These are phyloP conservation scores for Thalpophila matura DNA, from an alignment of 2,888 invertebrate genomes.

Conservation along the genomic window DNA sequence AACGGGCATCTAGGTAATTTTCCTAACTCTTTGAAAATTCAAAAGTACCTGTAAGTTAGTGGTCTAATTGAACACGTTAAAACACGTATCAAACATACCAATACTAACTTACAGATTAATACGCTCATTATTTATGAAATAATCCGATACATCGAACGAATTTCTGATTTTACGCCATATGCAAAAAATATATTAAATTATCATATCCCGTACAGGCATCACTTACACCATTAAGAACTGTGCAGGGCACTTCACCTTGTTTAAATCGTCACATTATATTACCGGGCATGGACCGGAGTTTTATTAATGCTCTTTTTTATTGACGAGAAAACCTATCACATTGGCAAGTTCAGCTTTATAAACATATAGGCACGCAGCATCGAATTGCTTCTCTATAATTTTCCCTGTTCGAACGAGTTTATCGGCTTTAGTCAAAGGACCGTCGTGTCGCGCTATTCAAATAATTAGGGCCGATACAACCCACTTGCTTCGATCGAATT, in stretches of 20 bases:
- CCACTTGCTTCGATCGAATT: slow-evolving; percentile 83
- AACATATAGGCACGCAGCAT: slow-evolving; percentile 1
- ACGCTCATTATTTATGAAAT: slow-evolving; percentile 1
- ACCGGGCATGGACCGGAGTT: slow-evolving; percentile 1
- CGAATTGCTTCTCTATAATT: slow-evolving; percentile 63
- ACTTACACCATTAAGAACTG: slow-evolving; percentile 20
- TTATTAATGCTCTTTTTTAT: slow-evolving; percentile 11
- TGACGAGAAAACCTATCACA: neutral
- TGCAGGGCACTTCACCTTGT: slow-evolving; percentile 22
- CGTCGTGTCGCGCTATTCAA: slow-evolving; percentile 86
- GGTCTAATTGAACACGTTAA: too few relatives aligned
- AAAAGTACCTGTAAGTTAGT: too few relatives aligned
- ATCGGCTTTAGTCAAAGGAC: slow-evolving; percentile 86
- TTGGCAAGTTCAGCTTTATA: slow-evolving; percentile 13
- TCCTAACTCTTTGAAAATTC: too few relatives aligned
- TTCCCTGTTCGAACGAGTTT: slow-evolving; percentile 67
- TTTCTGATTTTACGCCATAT: slow-evolving; percentile 41
- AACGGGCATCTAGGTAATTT: too few relatives aligned
- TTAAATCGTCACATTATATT: slow-evolving; percentile 25
- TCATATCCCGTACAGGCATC: slow-evolving; percentile 33
- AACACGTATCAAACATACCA: too few relatives aligned
- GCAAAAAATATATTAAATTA: slow-evolving; percentile 26
- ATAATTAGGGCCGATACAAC: slow-evolving; percentile 87
- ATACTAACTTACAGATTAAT: neutral
- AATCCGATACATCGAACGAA: slow-evolving; percentile 13